A percentile compares a stretch with the other conserved stretches of the same genome.
Evolutionary conservation across 2,797 vertebrate genomes (phyloP).

Genomic region (Mormyrus hasselquistii): DNA sequence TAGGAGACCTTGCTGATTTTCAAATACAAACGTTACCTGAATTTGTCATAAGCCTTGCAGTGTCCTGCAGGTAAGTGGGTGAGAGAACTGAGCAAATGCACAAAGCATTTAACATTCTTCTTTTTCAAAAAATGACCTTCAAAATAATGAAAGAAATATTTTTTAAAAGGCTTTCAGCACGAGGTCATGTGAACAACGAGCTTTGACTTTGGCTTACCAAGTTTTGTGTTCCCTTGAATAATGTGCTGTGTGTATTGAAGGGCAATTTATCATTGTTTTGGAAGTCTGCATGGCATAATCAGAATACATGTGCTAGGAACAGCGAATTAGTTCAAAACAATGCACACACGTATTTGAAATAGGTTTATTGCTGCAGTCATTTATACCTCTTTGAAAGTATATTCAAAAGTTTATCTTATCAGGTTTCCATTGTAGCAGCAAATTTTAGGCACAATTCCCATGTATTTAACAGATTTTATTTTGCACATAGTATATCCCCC

Average conservation of each 20-base stretch:
- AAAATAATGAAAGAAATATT: not conserved
- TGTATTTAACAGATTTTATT: not conserved
- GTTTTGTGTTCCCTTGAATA: not conserved
- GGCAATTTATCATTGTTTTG: not conserved
- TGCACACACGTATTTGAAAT: not conserved
- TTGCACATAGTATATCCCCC: not conserved
- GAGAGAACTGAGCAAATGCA: not conserved
- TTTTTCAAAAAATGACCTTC: not conserved
- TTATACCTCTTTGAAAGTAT: not conserved
- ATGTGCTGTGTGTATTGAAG: not conserved
- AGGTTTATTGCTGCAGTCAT: not conserved
- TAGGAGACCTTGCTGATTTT: not conserved
- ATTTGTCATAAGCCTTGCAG: not conserved
- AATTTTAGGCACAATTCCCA: not conserved
- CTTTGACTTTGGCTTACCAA: not conserved
- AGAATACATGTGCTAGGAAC: not conserved
- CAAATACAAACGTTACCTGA: not conserved
- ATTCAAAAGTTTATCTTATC: not conserved
- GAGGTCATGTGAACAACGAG: not conserved
- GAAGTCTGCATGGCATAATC: not conserved
- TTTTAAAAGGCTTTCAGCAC: not conserved
- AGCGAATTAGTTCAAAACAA: not conserved
- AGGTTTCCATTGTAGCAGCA: not conserved
- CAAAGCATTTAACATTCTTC: not conserved
- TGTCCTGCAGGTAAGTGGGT: not conserved